phyloP scores from a whole-genome alignment of 2,113 vertebrate species.

The Hiodon alosoides region DNA sequence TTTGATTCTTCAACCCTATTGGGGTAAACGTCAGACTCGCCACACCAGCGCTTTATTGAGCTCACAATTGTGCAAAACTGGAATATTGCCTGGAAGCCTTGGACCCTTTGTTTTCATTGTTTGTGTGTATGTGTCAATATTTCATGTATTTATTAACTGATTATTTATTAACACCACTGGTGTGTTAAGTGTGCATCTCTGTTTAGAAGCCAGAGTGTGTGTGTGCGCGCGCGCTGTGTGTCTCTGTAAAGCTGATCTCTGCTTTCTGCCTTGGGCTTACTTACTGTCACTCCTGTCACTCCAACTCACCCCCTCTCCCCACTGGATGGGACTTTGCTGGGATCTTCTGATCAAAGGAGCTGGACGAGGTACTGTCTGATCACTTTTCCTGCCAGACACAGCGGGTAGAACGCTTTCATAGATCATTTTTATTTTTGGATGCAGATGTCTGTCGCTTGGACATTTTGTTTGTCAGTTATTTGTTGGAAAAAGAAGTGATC shows the following conservation, averaged over 20 bases:
- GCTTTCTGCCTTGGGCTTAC: constrained; percentile 41
- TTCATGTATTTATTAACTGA: too few species aligned
- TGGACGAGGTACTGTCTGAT: constrained; percentile 88
- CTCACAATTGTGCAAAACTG: too few species aligned
- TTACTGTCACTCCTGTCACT: constrained; percentile 47
- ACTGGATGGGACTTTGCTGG: constrained; percentile 74
- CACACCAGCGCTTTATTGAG: too few species aligned
- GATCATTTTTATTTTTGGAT: background rate
- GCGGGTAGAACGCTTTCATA: background rate
- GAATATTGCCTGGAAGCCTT: too few species aligned
- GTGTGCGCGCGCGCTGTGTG: background rate
- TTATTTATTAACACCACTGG: too few species aligned
- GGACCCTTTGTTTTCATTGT: background rate
- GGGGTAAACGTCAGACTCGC: too few species aligned
- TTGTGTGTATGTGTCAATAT: background rate
- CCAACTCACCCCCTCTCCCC: constrained; percentile 54
- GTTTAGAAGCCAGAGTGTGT: background rate
- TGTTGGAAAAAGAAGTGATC: too few species aligned
- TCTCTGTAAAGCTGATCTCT: constrained; percentile 23
- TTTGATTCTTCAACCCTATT: too few species aligned
- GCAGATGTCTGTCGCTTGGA: too few species aligned
- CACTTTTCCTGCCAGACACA: background rate
- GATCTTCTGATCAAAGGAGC: constrained; percentile 85
- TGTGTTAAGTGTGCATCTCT: constrained; percentile 7
- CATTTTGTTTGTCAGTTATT: too few species aligned